Conservation (phyloP, 2,797 vertebrate species). For the Sorex maritimensis region DNA sequence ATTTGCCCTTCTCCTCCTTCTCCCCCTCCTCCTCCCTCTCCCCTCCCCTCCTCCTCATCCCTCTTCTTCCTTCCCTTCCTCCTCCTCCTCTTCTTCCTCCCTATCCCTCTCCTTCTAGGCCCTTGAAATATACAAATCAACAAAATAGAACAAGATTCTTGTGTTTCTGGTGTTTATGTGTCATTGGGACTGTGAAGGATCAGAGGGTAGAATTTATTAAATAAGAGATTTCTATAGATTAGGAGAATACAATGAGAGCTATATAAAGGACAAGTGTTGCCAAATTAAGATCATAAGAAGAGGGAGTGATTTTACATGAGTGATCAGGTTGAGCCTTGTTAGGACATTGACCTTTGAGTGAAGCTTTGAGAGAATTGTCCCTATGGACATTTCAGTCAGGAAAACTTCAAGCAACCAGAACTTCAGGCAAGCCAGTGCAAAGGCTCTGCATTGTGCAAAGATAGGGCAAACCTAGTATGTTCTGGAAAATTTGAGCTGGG, state of each 20-base stretch:
- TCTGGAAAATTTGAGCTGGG: neutral
- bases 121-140: neutral
- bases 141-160: neutral
- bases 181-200: too few relatives aligned
- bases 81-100: neutral
- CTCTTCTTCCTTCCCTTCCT: neutral
- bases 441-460: neutral
- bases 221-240: neutral
- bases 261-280: neutral
- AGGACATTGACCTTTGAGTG: neutral
- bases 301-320: slow-evolving; percentile 54
- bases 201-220: neutral
- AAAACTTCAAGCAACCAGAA: neutral
- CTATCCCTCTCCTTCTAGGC: neutral
- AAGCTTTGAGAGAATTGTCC: neutral
- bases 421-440: neutral
- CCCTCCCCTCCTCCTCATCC: neutral
- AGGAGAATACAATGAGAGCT: too few relatives aligned
- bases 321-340: neutral
- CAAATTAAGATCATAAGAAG: neutral
- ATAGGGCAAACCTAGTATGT: neutral
- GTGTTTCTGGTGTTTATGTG: neutral
- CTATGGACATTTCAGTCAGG: neutral
- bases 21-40: neutral
- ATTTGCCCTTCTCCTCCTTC: neutral